Evolutionary conservation across 1,140 invertebrate species (phyloP).

Genomic region (Paraescarpia echinospica): DNA sequence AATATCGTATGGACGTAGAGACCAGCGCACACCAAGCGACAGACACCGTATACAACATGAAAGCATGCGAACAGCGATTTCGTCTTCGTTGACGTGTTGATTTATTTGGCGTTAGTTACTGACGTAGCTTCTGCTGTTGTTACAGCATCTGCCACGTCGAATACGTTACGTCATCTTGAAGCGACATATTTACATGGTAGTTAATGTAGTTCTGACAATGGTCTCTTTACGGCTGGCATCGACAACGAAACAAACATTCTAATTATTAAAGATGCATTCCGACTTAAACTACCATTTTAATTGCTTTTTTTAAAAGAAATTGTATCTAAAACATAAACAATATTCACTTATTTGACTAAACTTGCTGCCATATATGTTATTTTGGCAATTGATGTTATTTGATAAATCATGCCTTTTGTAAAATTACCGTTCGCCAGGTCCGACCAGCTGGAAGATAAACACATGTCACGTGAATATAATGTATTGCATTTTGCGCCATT

Average conservation of each 20-base stretch:
- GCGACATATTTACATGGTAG: not conserved
- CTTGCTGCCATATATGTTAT: too few species aligned
- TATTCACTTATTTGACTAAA: too few species aligned
- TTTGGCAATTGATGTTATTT: too few species aligned
- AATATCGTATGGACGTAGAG: not conserved
- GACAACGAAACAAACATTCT: not conserved
- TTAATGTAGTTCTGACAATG: not conserved
- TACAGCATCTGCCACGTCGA: not conserved
- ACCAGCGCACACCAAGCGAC: not conserved
- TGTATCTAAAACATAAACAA: too few species aligned
- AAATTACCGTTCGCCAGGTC: too few species aligned
- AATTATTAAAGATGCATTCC: not conserved
- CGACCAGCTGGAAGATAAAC: too few species aligned
- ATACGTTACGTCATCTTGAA: not conserved
- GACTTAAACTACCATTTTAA: too few species aligned
- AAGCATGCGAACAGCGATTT: not conserved
- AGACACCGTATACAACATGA: not conserved
- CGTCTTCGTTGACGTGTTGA: not conserved
- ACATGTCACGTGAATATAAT: too few species aligned
- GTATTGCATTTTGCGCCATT: too few species aligned
- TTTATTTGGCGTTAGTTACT: not conserved
- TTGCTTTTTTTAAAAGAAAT: too few species aligned
- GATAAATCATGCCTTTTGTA: too few species aligned
- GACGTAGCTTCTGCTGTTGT: not conserved
- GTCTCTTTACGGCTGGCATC: not conserved